These are phyloP conservation scores for Turritopsis dohrnii DNA, from an alignment of 30 jellyfish, hydroid and myxozoan genomes.

Conservation along the genomic window DNA sequence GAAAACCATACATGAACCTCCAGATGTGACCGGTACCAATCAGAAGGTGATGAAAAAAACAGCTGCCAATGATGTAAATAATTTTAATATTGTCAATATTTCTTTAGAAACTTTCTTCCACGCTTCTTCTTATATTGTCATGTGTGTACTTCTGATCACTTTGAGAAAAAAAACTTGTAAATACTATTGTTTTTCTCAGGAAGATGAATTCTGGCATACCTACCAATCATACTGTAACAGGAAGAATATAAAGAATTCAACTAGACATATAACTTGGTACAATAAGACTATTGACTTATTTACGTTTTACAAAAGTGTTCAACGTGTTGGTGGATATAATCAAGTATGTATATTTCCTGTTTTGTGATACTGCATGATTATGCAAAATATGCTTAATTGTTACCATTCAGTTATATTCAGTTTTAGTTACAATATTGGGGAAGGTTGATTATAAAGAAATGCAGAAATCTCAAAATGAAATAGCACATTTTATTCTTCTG, in stretches of 20 bases:
- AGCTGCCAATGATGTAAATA: not conserved
- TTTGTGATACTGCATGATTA: not conserved
- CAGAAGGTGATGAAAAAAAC: not conserved
- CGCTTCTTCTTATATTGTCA: not conserved
- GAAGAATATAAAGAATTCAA: not conserved
- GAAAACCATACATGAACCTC: not conserved
- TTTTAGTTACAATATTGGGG: too few relatives aligned
- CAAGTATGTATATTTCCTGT: not conserved
- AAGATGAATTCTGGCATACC: conserved; percentile 11
- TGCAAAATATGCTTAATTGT: not conserved
- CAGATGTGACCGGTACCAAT: not conserved
- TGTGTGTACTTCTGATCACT: not conserved
- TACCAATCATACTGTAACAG: conserved; percentile 4
- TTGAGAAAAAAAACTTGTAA: too few relatives aligned
- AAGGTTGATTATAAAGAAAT: too few relatives aligned
- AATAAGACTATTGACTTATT: conserved; percentile 3
- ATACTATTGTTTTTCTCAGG: conserved; percentile 6
- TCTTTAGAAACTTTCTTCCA: too few relatives aligned
- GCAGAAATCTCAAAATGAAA: too few relatives aligned
- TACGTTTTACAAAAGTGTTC: conserved; percentile 20
- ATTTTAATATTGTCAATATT: too few relatives aligned
- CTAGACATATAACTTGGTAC: conserved; percentile 17
- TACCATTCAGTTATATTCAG: too few relatives aligned
- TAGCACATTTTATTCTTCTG: too few relatives aligned
- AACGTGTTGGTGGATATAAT: conserved; percentile 27